phyloP scores from a whole-genome alignment of 2,113 vertebrate genomes.

The Mus musculus region GRCm39 chr5:8901001-8901500 shows the following conservation, averaged over 20 bases:
- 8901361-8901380: not conserved
- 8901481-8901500: conserved; percentile 95
- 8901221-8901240: not conserved
- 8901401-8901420: not conserved
- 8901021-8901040: not conserved
- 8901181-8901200: not conserved
- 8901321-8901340: not conserved
- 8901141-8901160: not conserved
- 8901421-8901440: not conserved
- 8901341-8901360: not conserved
- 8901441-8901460: conserved; percentile 87
- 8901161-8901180: not conserved
- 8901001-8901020: not conserved
- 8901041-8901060: not conserved
- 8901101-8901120: not conserved
- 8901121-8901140: not conserved
- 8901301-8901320: not conserved
- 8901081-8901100: not conserved
- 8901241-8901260: not conserved
- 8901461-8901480: conserved; percentile 96
- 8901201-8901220: not conserved
- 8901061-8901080: not conserved
- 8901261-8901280: not conserved
- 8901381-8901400: not conserved
- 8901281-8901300: not conserved